A percentile compares a stretch with the other conserved stretches of the same genome.
These are phyloP conservation scores for Tigriopus californicus DNA, from an alignment of 2,888 invertebrate species.

Conservation along the genomic window DNA sequence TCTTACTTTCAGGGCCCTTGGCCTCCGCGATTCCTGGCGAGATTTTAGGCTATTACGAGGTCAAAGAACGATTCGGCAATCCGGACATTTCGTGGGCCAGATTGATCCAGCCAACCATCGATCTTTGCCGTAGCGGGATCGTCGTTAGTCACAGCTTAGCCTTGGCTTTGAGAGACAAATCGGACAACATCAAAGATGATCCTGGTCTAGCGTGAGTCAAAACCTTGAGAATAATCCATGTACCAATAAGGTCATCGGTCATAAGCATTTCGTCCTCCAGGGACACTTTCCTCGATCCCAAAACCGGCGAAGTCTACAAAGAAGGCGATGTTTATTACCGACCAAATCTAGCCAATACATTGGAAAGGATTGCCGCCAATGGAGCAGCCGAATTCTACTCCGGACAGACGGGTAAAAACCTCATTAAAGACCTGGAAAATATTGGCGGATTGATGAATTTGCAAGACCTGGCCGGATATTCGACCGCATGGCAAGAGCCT, in stretches of 20 bases:
- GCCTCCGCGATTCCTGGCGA: slow-evolving; percentile 31
- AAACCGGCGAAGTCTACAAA: slow-evolving; percentile 39
- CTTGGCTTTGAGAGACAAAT: slow-evolving; percentile 27
- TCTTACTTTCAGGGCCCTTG: slow-evolving; percentile 15
- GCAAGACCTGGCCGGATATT: slow-evolving; percentile 54
- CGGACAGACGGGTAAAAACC: slow-evolving; percentile 44
- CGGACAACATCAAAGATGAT: slow-evolving; percentile 34
- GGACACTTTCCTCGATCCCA: slow-evolving; percentile 35
- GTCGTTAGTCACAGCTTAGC: slow-evolving; percentile 27
- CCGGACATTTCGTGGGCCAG: slow-evolving; percentile 24
- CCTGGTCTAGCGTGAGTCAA: slow-evolving; percentile 31
- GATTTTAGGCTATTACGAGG: slow-evolving; percentile 26
- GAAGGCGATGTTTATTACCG: slow-evolving; percentile 45
- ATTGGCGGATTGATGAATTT: slow-evolving; percentile 49
- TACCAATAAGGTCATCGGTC: too few species aligned
- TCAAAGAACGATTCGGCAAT: slow-evolving; percentile 20
- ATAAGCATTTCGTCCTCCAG: slow-evolving; percentile 17
- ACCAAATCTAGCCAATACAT: slow-evolving; percentile 44
- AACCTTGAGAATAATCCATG: too few species aligned
- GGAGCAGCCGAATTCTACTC: slow-evolving; percentile 53
- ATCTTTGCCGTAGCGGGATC: slow-evolving; percentile 29
- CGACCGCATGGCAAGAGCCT: slow-evolving; percentile 43
- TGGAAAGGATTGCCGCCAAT: slow-evolving; percentile 43
- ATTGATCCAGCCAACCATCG: slow-evolving; percentile 28
- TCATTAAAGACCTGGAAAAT: slow-evolving; percentile 42